Conservation (phyloP, 2,113 vertebrate species). For the Dromaius novaehollandiae region DNA sequence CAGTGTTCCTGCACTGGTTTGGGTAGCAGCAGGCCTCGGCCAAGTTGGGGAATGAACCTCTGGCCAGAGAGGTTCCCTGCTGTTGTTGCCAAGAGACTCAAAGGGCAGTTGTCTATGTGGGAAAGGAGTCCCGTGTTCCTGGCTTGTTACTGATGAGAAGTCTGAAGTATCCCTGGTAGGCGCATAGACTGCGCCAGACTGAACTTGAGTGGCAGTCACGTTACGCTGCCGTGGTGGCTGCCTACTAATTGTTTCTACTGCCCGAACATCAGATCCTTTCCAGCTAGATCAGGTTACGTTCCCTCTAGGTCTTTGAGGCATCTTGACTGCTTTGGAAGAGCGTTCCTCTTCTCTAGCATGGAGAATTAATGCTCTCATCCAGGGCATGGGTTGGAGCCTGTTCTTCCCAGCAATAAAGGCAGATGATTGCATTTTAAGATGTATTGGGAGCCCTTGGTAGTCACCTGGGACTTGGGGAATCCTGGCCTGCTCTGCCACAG, state of each 20-base stretch:
- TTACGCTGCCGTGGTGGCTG: neutral
- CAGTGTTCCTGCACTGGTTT: neutral
- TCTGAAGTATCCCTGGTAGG: neutral
- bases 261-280: conserved; percentile 22
- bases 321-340: neutral
- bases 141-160: neutral
- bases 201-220: neutral
- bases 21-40: neutral
- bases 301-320: neutral
- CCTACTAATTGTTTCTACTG: conserved; percentile 32
- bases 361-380: neutral
- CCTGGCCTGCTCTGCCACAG: neutral
- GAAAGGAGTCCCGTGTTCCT: neutral
- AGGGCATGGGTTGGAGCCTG: neutral
- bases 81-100: neutral
- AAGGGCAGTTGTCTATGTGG: neutral
- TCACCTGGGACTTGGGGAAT: neutral
- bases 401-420: neutral
- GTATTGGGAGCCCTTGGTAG: neutral
- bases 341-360: neutral
- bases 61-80: neutral
- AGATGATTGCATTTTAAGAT: neutral
- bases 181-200: neutral
- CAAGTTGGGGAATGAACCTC: neutral
- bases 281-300: conserved; percentile 13